phyloP scores from a whole-genome alignment of 2,113 vertebrate species.

The Anoura caudifer region DNA sequence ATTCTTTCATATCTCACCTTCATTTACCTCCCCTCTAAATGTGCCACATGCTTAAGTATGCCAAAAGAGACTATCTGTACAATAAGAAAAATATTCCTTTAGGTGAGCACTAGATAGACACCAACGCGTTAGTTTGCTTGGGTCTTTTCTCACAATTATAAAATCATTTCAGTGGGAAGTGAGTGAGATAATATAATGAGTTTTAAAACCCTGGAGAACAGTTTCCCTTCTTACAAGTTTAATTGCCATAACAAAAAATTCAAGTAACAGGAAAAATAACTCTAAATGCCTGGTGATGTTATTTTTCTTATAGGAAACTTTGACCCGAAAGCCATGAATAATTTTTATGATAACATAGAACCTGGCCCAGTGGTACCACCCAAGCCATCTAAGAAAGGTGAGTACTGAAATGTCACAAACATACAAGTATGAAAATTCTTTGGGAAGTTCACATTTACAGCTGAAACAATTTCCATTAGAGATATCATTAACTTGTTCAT shows the following conservation, averaged over 20 bases:
- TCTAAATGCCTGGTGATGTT: conserved; percentile 59
- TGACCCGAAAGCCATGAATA: conserved; percentile 94
- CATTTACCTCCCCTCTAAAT: conserved; percentile 5
- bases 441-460: conserved; percentile 17
- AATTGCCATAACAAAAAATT: neutral
- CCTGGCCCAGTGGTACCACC: conserved; percentile 94
- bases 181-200: neutral
- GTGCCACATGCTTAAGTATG: neutral
- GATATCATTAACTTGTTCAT: neutral
- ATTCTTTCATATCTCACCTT: conserved; percentile 41
- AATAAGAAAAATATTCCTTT: conserved; percentile 21
- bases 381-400: conserved; percentile 94
- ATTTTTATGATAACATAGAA: conserved; percentile 97
- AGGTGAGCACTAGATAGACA: neutral
- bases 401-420: conserved; percentile 60
- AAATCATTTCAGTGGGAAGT: neutral
- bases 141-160: neutral
- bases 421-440: neutral
- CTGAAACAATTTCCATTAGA: neutral
- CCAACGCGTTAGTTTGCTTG: neutral
- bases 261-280: neutral
- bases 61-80: neutral
- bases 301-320: conserved; percentile 89
- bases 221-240: conserved; percentile 12
- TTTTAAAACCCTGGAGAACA: conserved; percentile 32